Evolutionary conservation across 1,140 invertebrate species (phyloP).

Genomic region (Platorchestia sp.): DNA sequence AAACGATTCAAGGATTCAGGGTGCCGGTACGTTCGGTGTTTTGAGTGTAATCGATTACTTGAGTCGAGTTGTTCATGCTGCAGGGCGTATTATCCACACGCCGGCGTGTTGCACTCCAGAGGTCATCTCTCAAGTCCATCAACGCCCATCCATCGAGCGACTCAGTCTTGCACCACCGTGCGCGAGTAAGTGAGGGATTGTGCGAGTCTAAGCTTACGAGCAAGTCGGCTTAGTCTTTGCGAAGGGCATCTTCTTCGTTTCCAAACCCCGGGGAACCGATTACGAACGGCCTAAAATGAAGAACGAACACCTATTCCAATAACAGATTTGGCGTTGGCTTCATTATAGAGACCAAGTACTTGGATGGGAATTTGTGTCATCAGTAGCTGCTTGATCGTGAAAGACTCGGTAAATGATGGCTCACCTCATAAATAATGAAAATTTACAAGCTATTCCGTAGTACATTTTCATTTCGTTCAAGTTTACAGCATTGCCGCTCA

Average conservation of each 20-base stretch:
- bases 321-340: background rate
- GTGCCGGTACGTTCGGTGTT: background rate
- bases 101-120: slow-evolving; percentile 14
- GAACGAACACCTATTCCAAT: background rate
- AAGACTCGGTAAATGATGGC: background rate
- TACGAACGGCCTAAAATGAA: background rate
- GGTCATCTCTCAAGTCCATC: slow-evolving; percentile 40
- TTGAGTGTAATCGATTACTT: slow-evolving; percentile 1
- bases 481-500: background rate
- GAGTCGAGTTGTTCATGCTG: background rate
- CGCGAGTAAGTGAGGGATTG: slow-evolving; percentile 34
- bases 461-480: background rate
- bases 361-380: background rate
- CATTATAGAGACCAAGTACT: background rate
- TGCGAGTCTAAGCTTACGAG: slow-evolving; percentile 40
- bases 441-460: background rate
- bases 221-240: slow-evolving; percentile 15
- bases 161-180: background rate
- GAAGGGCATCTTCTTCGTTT: background rate
- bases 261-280: background rate
- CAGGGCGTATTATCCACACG: slow-evolving; percentile 32
- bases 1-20: background rate
- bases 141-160: slow-evolving; percentile 44
- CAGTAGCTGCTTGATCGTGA: slow-evolving; percentile 33
- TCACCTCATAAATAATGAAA: background rate